Base-by-base conservation (phyloP, 2,797 vertebrate species). In the Sebastes matsubarae region DNA sequence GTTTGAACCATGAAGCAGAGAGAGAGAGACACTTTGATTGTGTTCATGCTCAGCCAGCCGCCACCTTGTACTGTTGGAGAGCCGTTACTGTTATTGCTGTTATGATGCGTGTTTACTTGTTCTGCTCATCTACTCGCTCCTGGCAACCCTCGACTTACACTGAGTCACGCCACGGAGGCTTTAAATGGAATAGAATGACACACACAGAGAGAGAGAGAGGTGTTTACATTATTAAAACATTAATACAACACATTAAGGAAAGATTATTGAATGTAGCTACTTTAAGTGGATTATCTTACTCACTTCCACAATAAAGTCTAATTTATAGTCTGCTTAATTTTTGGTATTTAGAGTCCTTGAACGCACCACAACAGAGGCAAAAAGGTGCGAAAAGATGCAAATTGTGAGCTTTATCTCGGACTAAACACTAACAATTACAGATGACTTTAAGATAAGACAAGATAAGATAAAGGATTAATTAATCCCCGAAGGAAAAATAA, bases 91-190 rank as follows among this genome's bases (percentile, higher is more conserved):
- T 68, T 60, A 24, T 55, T 81, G 67, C 34, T 38, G 11, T 77
- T 73, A 32, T 68, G 54, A 76, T 29, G 72, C 68, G 54, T 79
- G 64, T 84, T 67, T 82, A 61, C 77, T 78, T 63, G 72, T 59
- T 79, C 75, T 30, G 61, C 75, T 77, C 42, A n/a, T 82, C 66
- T 80, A 52, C 77, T 75, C 16, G 57, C 77, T 78, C 3, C 67
- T 80, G 80, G 81, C 74, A 81, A 36, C 36, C 70, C 71, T 76
- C 34, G 4, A 6, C 63, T 36, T 9, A 12, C 30, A 54, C n/a
- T 52, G 68, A 76, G 61, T 82, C 73, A 75, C 0, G 24, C 59
- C 38, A 42, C 38, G 14, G 14, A 42, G 38, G 38, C 50, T 80
- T 77, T 65, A 29, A 68, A 50, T 55, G 63, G 14, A 69, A 46